Conservation (phyloP, 2,113 vertebrate genomes). For the Pantherophis guttatus region DNA sequence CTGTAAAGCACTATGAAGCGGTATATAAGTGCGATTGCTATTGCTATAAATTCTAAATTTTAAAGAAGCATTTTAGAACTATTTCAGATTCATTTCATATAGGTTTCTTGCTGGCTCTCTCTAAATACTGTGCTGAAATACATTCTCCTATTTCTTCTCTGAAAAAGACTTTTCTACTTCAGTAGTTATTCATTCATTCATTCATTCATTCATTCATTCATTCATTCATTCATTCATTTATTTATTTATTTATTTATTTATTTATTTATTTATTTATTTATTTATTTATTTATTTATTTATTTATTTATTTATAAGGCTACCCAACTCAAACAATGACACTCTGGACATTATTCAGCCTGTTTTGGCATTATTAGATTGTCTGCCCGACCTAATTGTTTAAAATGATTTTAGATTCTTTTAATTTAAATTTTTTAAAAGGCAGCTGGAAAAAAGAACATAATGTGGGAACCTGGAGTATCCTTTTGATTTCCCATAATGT, state of each 20-base stretch:
- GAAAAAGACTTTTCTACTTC: background rate
- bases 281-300: background rate
- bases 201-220: too few relatives aligned
- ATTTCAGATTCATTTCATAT: background rate
- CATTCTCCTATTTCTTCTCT: background rate
- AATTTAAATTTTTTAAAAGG: background rate
- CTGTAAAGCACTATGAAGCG: too few relatives aligned
- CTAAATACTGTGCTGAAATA: background rate
- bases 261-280: background rate
- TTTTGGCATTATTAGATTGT: background rate
- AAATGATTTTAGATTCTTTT: background rate
- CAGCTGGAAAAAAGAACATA: background rate
- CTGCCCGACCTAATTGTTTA: background rate
- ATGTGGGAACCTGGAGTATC: background rate
- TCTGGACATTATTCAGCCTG: background rate
- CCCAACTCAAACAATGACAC: background rate
- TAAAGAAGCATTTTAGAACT: slow-evolving; percentile 12
- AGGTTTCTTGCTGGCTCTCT: background rate
- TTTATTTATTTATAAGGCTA: background rate
- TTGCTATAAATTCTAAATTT: slow-evolving; percentile 15
- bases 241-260: background rate
- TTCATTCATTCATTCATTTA: too few relatives aligned
- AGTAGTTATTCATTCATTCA: background rate
- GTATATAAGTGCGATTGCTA: too few relatives aligned
- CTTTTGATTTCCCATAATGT: background rate